A percentile compares a stretch with the other conserved stretches of the same genome.
phyloP scores from a whole-genome alignment of 1,140 invertebrate species.

The Calycopis cecrops region DNA sequence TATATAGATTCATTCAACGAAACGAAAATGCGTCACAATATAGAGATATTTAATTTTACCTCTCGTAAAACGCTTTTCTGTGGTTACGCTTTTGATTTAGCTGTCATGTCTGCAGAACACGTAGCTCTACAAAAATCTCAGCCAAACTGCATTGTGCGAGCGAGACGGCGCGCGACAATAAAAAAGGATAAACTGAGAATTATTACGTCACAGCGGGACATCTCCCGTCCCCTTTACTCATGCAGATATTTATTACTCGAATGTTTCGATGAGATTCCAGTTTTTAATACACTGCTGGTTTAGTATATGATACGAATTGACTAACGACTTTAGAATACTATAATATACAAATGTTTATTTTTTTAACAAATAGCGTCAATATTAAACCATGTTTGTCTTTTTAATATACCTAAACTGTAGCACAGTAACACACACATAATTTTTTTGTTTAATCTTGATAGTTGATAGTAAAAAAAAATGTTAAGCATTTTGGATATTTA shows the following conservation, averaged over 20 bases:
- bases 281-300: constrained; percentile 33
- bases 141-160: constrained; percentile 60
- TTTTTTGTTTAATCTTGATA: too few relatives aligned
- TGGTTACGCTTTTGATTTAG: neutral
- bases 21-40: too few relatives aligned
- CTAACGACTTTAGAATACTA: too few relatives aligned
- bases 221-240: constrained; percentile 40
- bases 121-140: constrained; percentile 34
- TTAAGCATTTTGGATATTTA: too few relatives aligned
- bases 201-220: constrained; percentile 68
- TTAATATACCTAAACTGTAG: too few relatives aligned
- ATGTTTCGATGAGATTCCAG: neutral
- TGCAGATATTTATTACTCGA: constrained; percentile 3
- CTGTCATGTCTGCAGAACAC: neutral
- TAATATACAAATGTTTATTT: too few relatives aligned
- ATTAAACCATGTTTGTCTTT: too few relatives aligned
- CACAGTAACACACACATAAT: too few relatives aligned
- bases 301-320: neutral
- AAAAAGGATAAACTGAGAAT: constrained; percentile 64
- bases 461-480: too few relatives aligned
- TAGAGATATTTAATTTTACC: constrained; percentile 32
- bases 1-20: too few relatives aligned
- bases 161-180: constrained; percentile 50
- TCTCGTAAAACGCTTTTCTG: constrained; percentile 46
- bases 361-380: too few relatives aligned